These are phyloP conservation scores for Apamea sordens DNA, from an alignment of 2,888 invertebrate species.

Conservation along the genomic window DNA sequence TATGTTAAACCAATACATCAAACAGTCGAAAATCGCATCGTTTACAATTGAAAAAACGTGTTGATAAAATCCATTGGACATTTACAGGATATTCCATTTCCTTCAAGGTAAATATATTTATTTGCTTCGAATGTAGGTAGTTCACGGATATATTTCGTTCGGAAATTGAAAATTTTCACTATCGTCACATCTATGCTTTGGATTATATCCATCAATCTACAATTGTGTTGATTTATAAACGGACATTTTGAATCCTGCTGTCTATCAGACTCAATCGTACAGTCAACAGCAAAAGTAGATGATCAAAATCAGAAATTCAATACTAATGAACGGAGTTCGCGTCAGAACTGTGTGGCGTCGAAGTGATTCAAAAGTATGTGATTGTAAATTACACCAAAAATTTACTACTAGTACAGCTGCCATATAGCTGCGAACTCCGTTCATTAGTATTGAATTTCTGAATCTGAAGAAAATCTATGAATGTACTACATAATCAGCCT, in stretches of 20 bases:
- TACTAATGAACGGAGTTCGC: no score
- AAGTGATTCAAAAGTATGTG: no score
- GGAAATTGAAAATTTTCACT: constrained; percentile 49
- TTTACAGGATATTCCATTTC: constrained; percentile 61
- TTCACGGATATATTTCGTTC: constrained; percentile 44
- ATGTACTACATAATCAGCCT: no score
- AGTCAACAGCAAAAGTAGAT: no score
- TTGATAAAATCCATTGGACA: constrained; percentile 49
- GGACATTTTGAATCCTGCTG: neutral
- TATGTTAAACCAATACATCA: constrained; percentile 34
- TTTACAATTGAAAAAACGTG: constrained; percentile 25
- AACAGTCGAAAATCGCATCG: constrained; percentile 26
- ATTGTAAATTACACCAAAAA: no score
- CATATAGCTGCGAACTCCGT: no score
- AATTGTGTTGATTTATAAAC: constrained; percentile 21
- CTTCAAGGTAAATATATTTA: constrained; percentile 43
- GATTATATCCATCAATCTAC: constrained; percentile 37
- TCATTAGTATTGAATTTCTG: no score
- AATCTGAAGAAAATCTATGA: no score
- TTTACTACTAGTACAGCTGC: no score
- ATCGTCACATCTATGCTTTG: constrained; percentile 37
- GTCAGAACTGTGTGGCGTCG: no score
- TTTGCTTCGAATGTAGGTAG: constrained; percentile 18
- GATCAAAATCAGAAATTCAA: no score
- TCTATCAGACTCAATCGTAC: neutral